Conservation (phyloP, 1,140 invertebrate species). For the Dinoponera quadriceps region DNA sequence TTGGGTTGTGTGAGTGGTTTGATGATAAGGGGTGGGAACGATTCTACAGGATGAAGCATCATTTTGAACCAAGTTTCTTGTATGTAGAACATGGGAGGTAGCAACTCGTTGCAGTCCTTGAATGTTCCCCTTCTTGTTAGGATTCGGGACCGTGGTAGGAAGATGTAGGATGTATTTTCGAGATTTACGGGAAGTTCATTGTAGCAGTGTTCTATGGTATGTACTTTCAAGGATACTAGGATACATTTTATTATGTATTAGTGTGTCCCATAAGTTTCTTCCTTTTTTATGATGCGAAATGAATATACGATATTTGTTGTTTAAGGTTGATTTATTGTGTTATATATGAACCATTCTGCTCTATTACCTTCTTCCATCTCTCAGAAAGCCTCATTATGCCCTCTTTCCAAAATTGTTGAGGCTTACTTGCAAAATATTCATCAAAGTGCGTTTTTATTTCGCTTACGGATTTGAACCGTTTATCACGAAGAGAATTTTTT, state of each 20-base stretch:
- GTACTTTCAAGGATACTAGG: not conserved
- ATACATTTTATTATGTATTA: not conserved
- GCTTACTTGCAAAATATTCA: no score
- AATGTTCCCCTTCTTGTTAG: not conserved
- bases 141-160: not conserved
- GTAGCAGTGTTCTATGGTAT: not conserved
- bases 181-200: not conserved
- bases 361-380: no score
- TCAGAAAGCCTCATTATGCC: no score
- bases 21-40: not conserved
- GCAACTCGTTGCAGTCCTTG: not conserved
- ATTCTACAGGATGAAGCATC: not conserved
- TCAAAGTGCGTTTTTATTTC: no score
- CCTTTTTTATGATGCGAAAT: no score
- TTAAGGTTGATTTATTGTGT: no score
- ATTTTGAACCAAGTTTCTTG: not conserved
- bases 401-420: no score
- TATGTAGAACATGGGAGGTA: not conserved
- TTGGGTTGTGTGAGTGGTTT: not conserved
- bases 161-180: not conserved
- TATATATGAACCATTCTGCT: no score
- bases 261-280: no score
- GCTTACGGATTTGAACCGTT: no score
- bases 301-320: no score
- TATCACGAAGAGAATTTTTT: no score